Percentiles rank a stretch among this genome's conserved stretches.
These are phyloP conservation scores for Cephus nigrinus DNA, from an alignment of 2,888 invertebrate genomes.

Conservation along the genomic window DNA sequence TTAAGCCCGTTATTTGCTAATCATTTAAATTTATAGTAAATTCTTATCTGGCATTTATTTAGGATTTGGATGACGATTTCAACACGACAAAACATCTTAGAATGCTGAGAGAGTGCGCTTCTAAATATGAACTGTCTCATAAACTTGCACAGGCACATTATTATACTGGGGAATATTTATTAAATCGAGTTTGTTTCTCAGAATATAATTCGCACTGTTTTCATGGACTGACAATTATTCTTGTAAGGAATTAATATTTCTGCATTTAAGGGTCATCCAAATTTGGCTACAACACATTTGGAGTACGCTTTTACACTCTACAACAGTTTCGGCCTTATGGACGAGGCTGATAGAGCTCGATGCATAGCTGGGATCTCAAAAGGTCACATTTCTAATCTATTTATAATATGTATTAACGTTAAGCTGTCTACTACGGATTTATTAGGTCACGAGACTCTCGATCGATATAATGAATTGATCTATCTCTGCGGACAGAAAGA, in stretches of 20 bases:
- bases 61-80: slow-evolving; percentile 41
- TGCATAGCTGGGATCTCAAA: slow-evolving; percentile 48
- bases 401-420: background rate
- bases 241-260: background rate
- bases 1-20: background rate
- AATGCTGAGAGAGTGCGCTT: slow-evolving; percentile 37
- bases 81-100: slow-evolving; percentile 42
- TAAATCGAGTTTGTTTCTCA: slow-evolving; percentile 35
- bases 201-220: background rate
- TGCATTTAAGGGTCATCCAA: slow-evolving; percentile 33
- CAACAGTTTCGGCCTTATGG: slow-evolving; percentile 25
- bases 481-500: slow-evolving; percentile 60
- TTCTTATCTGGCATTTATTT: background rate
- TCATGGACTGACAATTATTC: background rate
- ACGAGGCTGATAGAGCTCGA: slow-evolving; percentile 45
- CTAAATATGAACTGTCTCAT: slow-evolving; percentile 28
- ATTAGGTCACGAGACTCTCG: slow-evolving; percentile 69
- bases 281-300: slow-evolving; percentile 43
- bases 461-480: slow-evolving; percentile 66
- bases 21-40: background rate
- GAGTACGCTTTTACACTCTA: slow-evolving; percentile 43
- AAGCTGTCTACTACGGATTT: background rate
- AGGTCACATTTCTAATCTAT: slow-evolving; percentile 33
- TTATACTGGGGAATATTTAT: slow-evolving; percentile 47
- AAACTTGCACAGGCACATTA: slow-evolving; percentile 52